These are phyloP conservation scores for Argyrosomus regius DNA, from an alignment of 2,797 vertebrate species.

Conservation along the genomic window DNA sequence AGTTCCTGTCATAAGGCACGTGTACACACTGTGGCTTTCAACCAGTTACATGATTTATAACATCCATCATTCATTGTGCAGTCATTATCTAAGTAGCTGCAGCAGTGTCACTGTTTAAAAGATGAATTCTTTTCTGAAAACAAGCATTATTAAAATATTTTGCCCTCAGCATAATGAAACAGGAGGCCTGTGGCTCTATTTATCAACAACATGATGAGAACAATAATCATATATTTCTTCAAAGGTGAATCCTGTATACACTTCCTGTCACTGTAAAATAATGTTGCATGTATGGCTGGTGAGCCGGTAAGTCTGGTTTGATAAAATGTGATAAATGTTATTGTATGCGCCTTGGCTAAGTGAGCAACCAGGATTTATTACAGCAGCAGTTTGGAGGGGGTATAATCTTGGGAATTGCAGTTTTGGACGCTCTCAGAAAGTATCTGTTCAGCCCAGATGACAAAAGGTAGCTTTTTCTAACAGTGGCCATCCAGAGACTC, in stretches of 20 bases:
- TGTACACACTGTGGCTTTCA: slow-evolving; percentile 14
- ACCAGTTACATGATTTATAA: slow-evolving; percentile 26
- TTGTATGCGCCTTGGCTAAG: not conserved
- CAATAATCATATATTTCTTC: slow-evolving; percentile 37
- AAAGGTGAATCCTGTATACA: slow-evolving; percentile 11
- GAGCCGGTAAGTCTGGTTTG: not conserved
- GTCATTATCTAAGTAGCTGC: slow-evolving; percentile 12
- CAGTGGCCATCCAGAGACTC: not conserved
- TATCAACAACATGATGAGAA: slow-evolving; percentile 32
- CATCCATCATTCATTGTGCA: slow-evolving; percentile 19
- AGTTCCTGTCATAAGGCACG: slow-evolving; percentile 8
- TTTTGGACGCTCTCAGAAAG: not conserved
- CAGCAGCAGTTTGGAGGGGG: not conserved
- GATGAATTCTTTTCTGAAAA: slow-evolving; percentile 22
- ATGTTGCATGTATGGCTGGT: not conserved
- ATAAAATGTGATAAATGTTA: not conserved
- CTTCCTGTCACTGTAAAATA: slow-evolving; percentile 9
- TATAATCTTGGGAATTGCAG: not conserved
- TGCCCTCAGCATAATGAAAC: slow-evolving; percentile 33
- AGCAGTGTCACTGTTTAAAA: slow-evolving; percentile 18
- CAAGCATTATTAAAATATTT: slow-evolving; percentile 31
- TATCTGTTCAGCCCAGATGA: not conserved
- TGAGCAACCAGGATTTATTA: not conserved
- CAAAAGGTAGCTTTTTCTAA: not conserved
- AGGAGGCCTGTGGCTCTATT: slow-evolving; percentile 42